Conservation (phyloP, 64 coral and sea anemone genomes). For the Montipora efflorescens region DNA sequence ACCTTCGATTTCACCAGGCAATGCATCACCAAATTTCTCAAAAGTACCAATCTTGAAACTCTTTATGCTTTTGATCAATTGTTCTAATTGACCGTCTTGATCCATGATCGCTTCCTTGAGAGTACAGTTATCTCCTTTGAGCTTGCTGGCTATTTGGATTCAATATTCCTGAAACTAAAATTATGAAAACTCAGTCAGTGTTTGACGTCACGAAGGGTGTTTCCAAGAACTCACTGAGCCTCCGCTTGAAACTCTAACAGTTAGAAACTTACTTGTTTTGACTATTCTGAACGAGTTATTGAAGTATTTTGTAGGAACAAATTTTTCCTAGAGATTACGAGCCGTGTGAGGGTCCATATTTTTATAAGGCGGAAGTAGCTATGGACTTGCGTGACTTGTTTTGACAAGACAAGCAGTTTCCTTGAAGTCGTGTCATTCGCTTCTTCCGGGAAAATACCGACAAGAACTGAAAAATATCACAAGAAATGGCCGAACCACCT, state of each 20-base stretch:
- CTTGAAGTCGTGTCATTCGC: background rate
- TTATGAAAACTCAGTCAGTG: too few relatives aligned
- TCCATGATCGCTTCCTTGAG: background rate
- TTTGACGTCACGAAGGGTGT: background rate
- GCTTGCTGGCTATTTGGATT: too few relatives aligned
- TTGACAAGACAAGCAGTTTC: background rate
- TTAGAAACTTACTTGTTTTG: background rate
- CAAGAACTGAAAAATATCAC: background rate
- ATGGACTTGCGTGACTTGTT: background rate
- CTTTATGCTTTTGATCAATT: background rate
- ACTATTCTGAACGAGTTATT: background rate
- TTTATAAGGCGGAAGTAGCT: background rate
- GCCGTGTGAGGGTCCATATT: too few relatives aligned
- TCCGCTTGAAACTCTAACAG: background rate
- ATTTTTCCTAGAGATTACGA: background rate
- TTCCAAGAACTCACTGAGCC: background rate
- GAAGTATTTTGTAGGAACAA: background rate
- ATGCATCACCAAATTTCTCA: constrained; percentile 52
- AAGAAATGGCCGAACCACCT: background rate
- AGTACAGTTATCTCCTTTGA: background rate
- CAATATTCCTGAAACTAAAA: too few relatives aligned
- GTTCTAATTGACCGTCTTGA: background rate
- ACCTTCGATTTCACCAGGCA: constrained; percentile 72
- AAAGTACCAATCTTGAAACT: background rate
- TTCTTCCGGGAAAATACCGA: background rate